Evolutionary conservation across 2,797 vertebrate genomes (phyloP).

Genomic region (Sebastes nivosus): DNA sequence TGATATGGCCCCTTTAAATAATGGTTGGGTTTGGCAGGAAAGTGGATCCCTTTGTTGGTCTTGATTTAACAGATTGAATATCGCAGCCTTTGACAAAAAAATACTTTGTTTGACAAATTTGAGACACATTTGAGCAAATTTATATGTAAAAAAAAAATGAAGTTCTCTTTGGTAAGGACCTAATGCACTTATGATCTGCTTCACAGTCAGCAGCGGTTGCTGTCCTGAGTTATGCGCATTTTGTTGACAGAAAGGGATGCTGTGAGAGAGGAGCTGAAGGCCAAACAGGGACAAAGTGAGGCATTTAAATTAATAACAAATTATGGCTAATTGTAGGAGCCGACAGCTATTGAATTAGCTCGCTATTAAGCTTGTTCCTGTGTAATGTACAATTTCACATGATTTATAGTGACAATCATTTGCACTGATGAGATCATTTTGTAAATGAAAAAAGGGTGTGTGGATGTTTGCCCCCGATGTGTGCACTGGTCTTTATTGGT

Average conservation of each 20-base stretch:
- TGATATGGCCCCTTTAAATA: neutral
- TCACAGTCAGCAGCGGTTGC: neutral
- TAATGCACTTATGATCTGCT: neutral
- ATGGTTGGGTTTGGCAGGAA: neutral
- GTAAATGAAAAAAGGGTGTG: neutral
- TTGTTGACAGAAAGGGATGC: neutral
- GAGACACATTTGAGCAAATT: neutral
- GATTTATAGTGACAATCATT: constrained; percentile 20
- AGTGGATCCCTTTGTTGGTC: neutral
- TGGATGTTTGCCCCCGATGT: neutral
- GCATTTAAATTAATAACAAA: constrained; percentile 18
- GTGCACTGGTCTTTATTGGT: neutral
- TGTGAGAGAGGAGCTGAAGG: neutral
- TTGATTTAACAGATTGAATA: neutral
- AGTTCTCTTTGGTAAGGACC: no score
- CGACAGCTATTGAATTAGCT: constrained; percentile 35
- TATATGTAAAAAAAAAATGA: neutral
- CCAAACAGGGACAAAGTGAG: neutral
- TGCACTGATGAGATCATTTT: constrained; percentile 6
- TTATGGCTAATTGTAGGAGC: constrained; percentile 17
- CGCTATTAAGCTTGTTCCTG: constrained; percentile 3
- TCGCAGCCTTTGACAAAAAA: neutral
- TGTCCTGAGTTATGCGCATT: neutral
- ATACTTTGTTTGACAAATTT: neutral
- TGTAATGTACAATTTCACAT: neutral